Evolutionary conservation across 1,140 invertebrate species (phyloP).

Genomic region (Pogonognathellus flavescens): DNA sequence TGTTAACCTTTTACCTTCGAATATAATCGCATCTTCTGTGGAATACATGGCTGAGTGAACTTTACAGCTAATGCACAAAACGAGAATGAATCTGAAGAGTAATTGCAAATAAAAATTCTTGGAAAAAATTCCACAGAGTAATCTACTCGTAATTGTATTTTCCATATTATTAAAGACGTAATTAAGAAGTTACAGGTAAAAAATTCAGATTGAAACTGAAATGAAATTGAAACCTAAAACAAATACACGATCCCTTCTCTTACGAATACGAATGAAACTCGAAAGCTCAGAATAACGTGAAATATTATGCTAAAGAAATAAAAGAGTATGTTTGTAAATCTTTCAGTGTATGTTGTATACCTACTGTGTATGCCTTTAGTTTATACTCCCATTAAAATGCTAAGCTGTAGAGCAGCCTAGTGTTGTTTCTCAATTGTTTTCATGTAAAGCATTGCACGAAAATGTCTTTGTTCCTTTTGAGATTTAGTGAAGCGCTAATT

Average conservation of each 20-base stretch:
- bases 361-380: background rate
- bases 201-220: background rate
- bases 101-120: background rate
- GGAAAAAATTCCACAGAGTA: background rate
- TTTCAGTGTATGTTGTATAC: background rate
- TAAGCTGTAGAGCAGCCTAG: background rate
- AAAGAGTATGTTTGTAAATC: background rate
- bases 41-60: background rate
- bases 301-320: background rate
- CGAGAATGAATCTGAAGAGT: background rate
- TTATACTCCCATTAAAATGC: too few relatives aligned
- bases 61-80: background rate
- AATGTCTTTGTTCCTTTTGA: slow-evolving; percentile 1
- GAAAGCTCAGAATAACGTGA: background rate
- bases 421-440: slow-evolving; percentile 22
- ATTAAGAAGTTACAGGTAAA: slow-evolving; percentile 19
- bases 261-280: background rate
- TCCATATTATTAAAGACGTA: slow-evolving; percentile 17
- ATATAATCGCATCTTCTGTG: slow-evolving; percentile 53
- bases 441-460: slow-evolving; percentile 4
- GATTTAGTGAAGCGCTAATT: slow-evolving; percentile 42
- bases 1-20: slow-evolving; percentile 36
- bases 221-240: background rate
- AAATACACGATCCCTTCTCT: background rate
- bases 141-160: background rate